Conservation (phyloP, 2,113 vertebrate species). For the Grantiella picta region DNA sequence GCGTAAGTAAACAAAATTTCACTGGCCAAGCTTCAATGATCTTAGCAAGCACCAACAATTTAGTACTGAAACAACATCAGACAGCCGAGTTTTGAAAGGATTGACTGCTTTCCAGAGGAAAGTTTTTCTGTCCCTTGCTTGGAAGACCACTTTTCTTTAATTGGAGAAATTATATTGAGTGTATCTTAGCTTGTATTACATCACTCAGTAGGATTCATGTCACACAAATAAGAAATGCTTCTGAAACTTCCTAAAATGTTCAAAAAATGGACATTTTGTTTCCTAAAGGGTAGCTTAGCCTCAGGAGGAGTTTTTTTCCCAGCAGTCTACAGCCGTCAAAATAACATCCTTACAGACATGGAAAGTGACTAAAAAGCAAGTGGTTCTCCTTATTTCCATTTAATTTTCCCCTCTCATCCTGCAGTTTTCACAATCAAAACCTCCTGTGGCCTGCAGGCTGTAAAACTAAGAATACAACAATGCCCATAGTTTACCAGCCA, state of each 20-base stretch:
- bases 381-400: not conserved
- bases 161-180: not conserved
- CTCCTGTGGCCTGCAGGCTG: not conserved
- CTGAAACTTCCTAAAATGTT: not conserved
- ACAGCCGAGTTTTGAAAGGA: not conserved
- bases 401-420: not conserved
- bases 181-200: not conserved
- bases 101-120: not conserved
- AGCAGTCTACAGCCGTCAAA: not conserved
- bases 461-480: not conserved
- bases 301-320: not conserved
- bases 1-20: not conserved
- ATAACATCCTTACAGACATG: not conserved
- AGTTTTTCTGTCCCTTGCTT: not conserved
- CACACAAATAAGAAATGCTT: not conserved
- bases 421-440: not conserved
- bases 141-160: not conserved
- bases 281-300: not conserved
- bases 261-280: not conserved
- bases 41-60: not conserved
- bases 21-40: not conserved
- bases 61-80: not conserved
- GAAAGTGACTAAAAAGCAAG: not conserved
- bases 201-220: not conserved
- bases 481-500: not conserved